phyloP scores from a whole-genome alignment of 2,888 invertebrate genomes.

The Toxonevra muliebris region DNA sequence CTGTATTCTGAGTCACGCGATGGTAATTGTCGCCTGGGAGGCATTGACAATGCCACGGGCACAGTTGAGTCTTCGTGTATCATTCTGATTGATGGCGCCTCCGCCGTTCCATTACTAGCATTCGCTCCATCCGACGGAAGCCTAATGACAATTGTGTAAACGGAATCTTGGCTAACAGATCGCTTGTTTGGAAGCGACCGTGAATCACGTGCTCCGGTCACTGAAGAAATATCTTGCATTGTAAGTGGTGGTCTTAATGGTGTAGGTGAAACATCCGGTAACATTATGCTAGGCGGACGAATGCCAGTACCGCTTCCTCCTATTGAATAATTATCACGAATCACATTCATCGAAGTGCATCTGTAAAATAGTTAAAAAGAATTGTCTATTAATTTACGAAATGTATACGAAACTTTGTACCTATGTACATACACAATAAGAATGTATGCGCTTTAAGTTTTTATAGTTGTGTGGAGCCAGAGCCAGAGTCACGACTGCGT shows the following conservation, averaged over 20 bases:
- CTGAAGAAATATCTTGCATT: constrained; percentile 60
- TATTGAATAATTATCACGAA: constrained; percentile 74
- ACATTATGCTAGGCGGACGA: constrained; percentile 65
- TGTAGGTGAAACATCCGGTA: constrained; percentile 65
- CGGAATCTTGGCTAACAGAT: constrained; percentile 77
- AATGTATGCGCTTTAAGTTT: too few relatives aligned
- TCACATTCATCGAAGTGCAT: constrained; percentile 85
- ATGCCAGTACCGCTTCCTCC: constrained; percentile 68
- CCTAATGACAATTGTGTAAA: constrained; percentile 92
- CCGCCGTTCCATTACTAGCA: constrained; percentile 55
- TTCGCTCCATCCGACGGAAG: constrained; percentile 73
- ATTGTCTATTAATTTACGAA: background rate
- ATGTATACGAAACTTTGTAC: too few relatives aligned
- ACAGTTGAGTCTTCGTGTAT: constrained; percentile 75
- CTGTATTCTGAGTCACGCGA: constrained; percentile 71
- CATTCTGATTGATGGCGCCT: constrained; percentile 84
- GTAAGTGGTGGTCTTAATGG: constrained; percentile 66
- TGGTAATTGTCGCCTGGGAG: constrained; percentile 67
- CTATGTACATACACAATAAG: too few relatives aligned
- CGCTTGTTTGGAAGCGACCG: constrained; percentile 70
- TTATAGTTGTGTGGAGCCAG: too few relatives aligned
- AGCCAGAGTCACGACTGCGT: too few relatives aligned
- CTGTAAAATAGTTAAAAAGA: constrained; percentile 62
- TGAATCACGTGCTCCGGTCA: constrained; percentile 67
- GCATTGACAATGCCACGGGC: constrained; percentile 50